Evolutionary conservation across 2,113 vertebrate species (phyloP).

Genomic region (Macrotus californicus): DNA sequence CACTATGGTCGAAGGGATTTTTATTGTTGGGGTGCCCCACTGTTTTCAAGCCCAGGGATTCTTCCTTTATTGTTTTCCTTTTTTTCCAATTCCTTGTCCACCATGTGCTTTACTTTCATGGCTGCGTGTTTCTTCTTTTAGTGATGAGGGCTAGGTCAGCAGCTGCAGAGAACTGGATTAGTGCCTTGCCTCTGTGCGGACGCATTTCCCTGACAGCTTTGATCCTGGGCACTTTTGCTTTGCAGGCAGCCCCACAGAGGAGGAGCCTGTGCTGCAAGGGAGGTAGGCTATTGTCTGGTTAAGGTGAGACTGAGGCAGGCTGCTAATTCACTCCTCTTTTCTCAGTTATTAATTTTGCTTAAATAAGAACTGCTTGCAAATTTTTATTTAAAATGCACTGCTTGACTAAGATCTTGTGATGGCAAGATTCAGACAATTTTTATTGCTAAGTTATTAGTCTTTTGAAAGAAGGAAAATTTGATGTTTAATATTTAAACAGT

Average conservation of each 20-base stretch:
- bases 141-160: conserved; percentile 23
- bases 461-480: conserved; percentile 73
- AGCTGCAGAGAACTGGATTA: conserved; percentile 21
- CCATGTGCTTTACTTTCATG: background rate
- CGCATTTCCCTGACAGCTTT: background rate
- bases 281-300: background rate
- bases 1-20: background rate
- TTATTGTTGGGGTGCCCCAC: background rate
- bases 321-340: conserved; percentile 60
- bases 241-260: background rate
- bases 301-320: conserved; percentile 47
- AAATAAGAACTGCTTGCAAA: conserved; percentile 54
- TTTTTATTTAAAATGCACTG: conserved; percentile 65
- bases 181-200: background rate
- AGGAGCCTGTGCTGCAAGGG: background rate
- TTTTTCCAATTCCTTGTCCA: background rate
- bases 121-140: background rate
- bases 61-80: accelerated
- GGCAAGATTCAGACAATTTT: conserved; percentile 72
- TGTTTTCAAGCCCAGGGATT: background rate
- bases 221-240: background rate
- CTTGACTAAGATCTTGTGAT: conserved; percentile 64
- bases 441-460: conserved; percentile 72
- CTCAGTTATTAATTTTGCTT: conserved; percentile 56
- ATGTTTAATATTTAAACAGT: conserved; percentile 74